Evolutionary conservation across 2,888 invertebrate genomes (phyloP).

Genomic region (Phaedon cochleariae): DNA sequence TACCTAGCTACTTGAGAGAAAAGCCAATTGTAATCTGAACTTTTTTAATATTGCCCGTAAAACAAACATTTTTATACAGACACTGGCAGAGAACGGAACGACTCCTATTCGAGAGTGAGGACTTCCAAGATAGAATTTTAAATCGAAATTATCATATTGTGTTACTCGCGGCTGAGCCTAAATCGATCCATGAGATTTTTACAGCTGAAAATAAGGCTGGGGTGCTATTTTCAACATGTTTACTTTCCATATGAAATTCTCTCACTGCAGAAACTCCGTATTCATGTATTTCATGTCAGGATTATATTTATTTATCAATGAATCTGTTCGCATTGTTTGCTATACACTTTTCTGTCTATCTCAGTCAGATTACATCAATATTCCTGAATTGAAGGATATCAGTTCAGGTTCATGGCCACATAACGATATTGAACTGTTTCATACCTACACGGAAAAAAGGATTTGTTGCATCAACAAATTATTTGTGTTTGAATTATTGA

Average conservation of each 20-base stretch:
- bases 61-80: conserved; percentile 36
- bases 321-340: background rate
- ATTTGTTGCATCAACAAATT: too few relatives aligned
- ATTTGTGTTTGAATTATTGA: too few relatives aligned
- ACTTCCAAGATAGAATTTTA: conserved; percentile 16
- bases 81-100: conserved; percentile 5
- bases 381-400: too few relatives aligned
- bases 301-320: too few relatives aligned
- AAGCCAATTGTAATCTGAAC: conserved; percentile 35
- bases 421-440: background rate
- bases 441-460: too few relatives aligned
- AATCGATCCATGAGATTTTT: background rate
- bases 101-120: conserved; percentile 2
- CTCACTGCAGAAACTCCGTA: background rate
- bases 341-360: too few relatives aligned
- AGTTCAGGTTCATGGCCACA: too few relatives aligned
- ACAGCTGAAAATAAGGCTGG: background rate
- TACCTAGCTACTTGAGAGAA: conserved; percentile 22
- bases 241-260: conserved; percentile 8
- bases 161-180: conserved; percentile 5
- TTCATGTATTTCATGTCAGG: too few relatives aligned
- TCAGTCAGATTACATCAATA: too few relatives aligned
- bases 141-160: conserved; percentile 18
- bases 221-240: conserved; percentile 1
- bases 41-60: conserved; percentile 34